Conservation (phyloP, 2,797 vertebrate species). For the Ptychobarbus kaznakovi region DNA sequence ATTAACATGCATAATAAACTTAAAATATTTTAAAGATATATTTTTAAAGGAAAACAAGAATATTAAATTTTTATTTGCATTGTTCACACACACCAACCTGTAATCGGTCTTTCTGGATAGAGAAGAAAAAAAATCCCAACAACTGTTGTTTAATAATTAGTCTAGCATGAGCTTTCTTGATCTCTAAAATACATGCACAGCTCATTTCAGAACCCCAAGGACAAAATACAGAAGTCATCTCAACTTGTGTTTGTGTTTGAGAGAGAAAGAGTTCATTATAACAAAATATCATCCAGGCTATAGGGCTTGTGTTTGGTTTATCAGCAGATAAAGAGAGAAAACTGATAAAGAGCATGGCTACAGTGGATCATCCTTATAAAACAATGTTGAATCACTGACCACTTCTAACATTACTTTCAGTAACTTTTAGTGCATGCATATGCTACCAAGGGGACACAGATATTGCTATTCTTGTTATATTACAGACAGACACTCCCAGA, state of each 20-base stretch:
- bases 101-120: not conserved
- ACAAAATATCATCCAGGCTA: not conserved
- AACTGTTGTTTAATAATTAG: not conserved
- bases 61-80: not conserved
- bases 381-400: conserved; percentile 10
- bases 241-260: not conserved
- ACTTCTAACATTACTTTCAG: conserved; percentile 21
- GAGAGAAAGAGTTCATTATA: not conserved
- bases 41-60: not conserved
- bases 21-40: not conserved
- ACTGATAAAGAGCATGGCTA: not conserved
- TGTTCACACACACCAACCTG: not conserved
- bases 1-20: no score
- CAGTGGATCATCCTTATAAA: not conserved
- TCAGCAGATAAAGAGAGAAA: not conserved
- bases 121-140: not conserved
- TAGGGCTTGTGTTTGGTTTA: not conserved
- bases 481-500: conserved; percentile 14
- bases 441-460: not conserved
- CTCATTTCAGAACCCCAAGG: not conserved
- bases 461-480: conserved; percentile 24
- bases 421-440: conserved; percentile 14
- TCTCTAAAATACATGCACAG: not conserved
- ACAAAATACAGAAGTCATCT: not conserved
- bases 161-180: not conserved